These are phyloP conservation scores for Mesocentrotus franciscanus DNA, from an alignment of 53 echinoderm and acorn worm species.

Conservation along the genomic window DNA sequence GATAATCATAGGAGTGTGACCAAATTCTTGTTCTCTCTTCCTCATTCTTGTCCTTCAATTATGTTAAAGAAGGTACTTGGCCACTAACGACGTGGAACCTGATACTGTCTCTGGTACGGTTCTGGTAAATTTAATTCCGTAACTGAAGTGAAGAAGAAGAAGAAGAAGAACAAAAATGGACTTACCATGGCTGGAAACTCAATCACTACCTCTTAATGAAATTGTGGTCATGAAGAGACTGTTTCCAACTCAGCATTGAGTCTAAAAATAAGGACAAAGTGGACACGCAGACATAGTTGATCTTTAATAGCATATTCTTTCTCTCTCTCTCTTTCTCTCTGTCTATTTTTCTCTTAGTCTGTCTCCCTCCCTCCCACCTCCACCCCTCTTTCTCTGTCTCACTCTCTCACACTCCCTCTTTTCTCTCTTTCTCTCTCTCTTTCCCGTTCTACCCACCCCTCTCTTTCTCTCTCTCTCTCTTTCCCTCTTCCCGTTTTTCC, in stretches of 20 bases:
- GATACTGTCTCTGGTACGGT: neutral
- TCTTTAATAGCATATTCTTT: too few relatives aligned
- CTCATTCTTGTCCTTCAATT: neutral
- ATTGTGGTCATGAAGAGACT: neutral
- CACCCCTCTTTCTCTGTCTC: neutral
- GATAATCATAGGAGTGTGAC: neutral
- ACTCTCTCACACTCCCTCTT: too few relatives aligned
- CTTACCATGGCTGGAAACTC: neutral
- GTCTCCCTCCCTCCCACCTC: neutral
- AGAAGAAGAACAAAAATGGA: neutral
- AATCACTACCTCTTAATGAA: neutral
- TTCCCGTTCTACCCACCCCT: too few relatives aligned
- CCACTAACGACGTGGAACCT: neutral
- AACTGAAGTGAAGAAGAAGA: too few relatives aligned
- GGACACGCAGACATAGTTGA: too few relatives aligned
- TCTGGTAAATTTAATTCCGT: neutral
- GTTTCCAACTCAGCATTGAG: too few relatives aligned
- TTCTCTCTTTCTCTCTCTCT: too few relatives aligned
- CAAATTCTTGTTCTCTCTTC: neutral
- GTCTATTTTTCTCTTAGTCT: neutral
- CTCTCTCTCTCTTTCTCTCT: too few relatives aligned
- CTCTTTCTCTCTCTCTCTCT: too few relatives aligned
- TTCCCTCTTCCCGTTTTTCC: too few relatives aligned
- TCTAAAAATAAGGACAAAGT: too few relatives aligned
- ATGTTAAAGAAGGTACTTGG: neutral